Evolutionary conservation across 2,797 vertebrate genomes (phyloP).

Genomic region (Euthynnus affinis): DNA sequence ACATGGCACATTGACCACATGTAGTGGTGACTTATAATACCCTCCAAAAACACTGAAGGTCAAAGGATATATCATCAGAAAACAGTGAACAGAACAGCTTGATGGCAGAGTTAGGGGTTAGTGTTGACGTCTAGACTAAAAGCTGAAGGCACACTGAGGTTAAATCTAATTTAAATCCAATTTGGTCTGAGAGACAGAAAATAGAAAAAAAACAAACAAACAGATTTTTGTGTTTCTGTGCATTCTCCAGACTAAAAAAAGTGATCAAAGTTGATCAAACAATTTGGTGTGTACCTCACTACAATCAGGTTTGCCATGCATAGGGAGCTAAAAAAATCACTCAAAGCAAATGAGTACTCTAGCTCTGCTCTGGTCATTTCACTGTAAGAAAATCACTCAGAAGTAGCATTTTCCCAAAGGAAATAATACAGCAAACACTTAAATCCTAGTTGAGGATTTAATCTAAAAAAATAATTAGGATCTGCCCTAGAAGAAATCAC

Average conservation of each 20-base stretch:
- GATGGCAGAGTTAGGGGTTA: not conserved
- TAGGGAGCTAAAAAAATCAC: slow-evolving; percentile 1
- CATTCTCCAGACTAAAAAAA: not conserved
- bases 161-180: not conserved
- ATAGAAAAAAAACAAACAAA: not conserved
- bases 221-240: not conserved
- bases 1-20: slow-evolving; percentile 27
- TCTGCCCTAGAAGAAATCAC: slow-evolving; percentile 40
- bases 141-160: not conserved
- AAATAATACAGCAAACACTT: slow-evolving; percentile 36
- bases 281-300: not conserved
- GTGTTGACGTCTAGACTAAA: slow-evolving; percentile 13
- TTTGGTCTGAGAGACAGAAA: not conserved
- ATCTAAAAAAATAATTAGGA: slow-evolving; percentile 46
- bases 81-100: not conserved
- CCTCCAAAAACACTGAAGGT: slow-evolving; percentile 26
- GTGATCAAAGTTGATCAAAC: not conserved
- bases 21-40: not conserved
- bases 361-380: slow-evolving; percentile 22
- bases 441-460: slow-evolving; percentile 57
- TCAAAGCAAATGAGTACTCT: slow-evolving; percentile 36
- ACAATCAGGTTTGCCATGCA: not conserved
- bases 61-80: slow-evolving; percentile 11
- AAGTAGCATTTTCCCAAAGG: slow-evolving; percentile 31
- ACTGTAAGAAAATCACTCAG: slow-evolving; percentile 6